Percentiles rank a stretch among this genome's conserved stretches.
Evolutionary conservation across 1,140 invertebrate species (phyloP).

Genomic region (Apis mellifera): Amel_HAv3.1 CM009945.2:5936501-5937000

Average conservation of each 20-base stretch:
- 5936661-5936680: constrained; percentile 2
- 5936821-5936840: too few species aligned
- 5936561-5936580: constrained; percentile 76
- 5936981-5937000: background rate
- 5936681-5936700: background rate
- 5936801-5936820: too few species aligned
- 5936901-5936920: too few species aligned
- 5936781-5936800: too few species aligned
- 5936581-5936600: constrained; percentile 69
- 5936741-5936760: too few species aligned
- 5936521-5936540: constrained; percentile 82
- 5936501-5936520: constrained; percentile 66
- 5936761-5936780: background rate
- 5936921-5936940: background rate
- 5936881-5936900: too few species aligned
- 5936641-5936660: constrained; percentile 73
- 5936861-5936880: too few species aligned
- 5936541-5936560: constrained; percentile 82
- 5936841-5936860: too few species aligned
- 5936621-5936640: constrained; percentile 75
- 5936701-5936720: too few species aligned
- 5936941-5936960: background rate
- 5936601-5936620: constrained; percentile 76
- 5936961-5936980: too few species aligned
- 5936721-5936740: too few species aligned